Percentiles rank a stretch among this genome's conserved stretches.
phyloP scores from a whole-genome alignment of 2,113 vertebrate genomes.

The Oncorhynchus keta region DNA sequence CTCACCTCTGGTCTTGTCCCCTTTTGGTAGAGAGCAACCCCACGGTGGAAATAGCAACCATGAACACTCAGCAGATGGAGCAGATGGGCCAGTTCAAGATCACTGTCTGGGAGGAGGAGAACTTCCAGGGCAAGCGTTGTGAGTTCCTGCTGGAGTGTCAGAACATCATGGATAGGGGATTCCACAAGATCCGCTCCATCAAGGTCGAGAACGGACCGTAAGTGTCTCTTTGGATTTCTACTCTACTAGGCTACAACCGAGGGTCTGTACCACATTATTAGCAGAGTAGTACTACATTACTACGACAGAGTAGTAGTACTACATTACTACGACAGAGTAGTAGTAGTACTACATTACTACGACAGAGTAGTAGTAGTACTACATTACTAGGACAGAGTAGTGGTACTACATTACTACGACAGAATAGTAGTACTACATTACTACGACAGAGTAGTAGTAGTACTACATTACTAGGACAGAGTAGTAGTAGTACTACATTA shows the following conservation, averaged over 20 bases:
- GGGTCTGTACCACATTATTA: neutral
- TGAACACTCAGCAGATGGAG: slow-evolving; percentile 89
- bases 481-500: neutral
- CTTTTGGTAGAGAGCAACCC: slow-evolving; percentile 44
- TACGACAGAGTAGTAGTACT: neutral
- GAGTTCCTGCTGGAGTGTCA: slow-evolving; percentile 92
- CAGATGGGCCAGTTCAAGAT: slow-evolving; percentile 88
- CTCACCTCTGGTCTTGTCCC: slow-evolving; percentile 6
- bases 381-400: neutral
- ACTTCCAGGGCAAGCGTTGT: slow-evolving; percentile 94
- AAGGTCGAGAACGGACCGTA: slow-evolving; percentile 94
- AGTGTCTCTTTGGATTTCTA: slow-evolving; percentile 60
- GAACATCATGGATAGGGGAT: slow-evolving; percentile 90
- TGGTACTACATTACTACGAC: no score
- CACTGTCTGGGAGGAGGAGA: slow-evolving; percentile 94
- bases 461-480: no score
- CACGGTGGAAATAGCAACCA: slow-evolving; percentile 62
- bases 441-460: no score
- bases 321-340: neutral
- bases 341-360: neutral
- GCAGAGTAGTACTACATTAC: neutral
- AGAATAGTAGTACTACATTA: neutral
- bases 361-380: neutral
- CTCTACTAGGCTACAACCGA: neutral
- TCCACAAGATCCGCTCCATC: slow-evolving; percentile 93